phyloP scores from a whole-genome alignment of 2,113 vertebrate genomes.

The Natator depressus region DNA sequence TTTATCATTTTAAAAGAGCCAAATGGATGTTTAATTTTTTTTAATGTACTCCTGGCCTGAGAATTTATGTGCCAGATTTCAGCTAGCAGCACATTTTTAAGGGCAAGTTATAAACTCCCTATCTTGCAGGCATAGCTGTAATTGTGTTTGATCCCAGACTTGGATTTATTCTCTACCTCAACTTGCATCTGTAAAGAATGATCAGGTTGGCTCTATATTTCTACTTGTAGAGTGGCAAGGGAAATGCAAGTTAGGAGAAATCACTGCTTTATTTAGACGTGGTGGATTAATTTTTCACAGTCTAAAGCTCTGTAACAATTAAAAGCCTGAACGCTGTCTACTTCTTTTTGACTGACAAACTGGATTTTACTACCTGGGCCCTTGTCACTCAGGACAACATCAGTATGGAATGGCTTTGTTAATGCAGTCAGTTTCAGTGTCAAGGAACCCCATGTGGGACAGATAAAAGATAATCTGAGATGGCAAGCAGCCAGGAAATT shows the following conservation, averaged over 20 bases:
- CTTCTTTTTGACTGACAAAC: neutral
- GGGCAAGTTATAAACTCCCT: conserved; percentile 5
- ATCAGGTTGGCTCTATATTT: neutral
- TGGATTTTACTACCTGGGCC: neutral
- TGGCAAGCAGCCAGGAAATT: conserved; percentile 5
- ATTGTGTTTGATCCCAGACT: conserved; percentile 12
- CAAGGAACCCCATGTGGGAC: neutral
- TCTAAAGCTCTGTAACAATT: neutral
- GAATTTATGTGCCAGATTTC: neutral
- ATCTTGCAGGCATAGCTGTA: conserved; percentile 22
- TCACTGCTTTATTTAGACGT: conserved; percentile 8
- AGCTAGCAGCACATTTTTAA: conserved; percentile 3
- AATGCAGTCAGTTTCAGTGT: neutral
- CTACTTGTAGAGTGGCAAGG: neutral
- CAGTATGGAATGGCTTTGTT: neutral
- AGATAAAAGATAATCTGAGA: neutral
- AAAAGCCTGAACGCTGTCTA: neutral
- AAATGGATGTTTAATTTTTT: neutral
- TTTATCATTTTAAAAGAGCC: conserved; percentile 15
- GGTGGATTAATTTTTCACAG: neutral
- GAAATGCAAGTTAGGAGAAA: neutral
- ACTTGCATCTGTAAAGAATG: conserved; percentile 10
- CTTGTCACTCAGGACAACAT: rapidly evolving
- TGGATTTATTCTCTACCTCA: conserved; percentile 16
- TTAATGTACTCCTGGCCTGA: conserved; percentile 6